phyloP scores from a whole-genome alignment of 2,797 vertebrate genomes.

The Argya squamiceps region DNA sequence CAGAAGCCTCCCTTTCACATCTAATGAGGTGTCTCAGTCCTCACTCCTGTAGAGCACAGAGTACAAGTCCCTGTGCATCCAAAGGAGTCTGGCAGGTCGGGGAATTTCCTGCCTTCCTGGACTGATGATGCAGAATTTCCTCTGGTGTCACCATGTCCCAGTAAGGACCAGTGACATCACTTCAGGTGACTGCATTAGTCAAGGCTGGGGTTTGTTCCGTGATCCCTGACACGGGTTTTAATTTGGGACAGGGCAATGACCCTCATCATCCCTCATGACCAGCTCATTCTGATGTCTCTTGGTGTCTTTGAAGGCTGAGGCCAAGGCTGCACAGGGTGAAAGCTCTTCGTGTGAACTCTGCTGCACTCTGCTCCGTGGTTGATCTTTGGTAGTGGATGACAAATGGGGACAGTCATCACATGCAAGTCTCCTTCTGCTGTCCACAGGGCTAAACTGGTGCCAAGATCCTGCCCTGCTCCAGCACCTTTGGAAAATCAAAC shows the following conservation, averaged over 20 bases:
- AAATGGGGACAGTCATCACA: background rate
- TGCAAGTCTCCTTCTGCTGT: background rate
- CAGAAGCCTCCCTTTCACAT: background rate
- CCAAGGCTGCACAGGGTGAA: background rate
- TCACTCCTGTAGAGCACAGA: background rate
- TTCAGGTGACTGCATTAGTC: background rate
- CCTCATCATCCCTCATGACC: background rate
- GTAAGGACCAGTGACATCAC: background rate
- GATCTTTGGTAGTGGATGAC: background rate
- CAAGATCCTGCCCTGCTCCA: background rate
- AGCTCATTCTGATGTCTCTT: background rate
- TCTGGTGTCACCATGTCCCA: background rate
- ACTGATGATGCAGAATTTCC: background rate
- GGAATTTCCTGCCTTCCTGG: background rate
- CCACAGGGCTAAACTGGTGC: background rate
- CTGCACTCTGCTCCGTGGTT: background rate
- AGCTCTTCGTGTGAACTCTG: background rate
- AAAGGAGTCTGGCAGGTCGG: background rate
- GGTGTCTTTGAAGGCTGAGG: background rate
- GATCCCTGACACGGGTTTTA: background rate
- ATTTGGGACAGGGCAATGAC: background rate
- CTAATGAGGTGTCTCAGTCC: background rate
- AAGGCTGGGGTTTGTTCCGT: background rate
- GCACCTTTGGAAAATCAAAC: background rate
- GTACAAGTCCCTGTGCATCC: background rate